Conservation (phyloP, 1,140 invertebrate genomes). For the Zaprionus davidi region DNA sequence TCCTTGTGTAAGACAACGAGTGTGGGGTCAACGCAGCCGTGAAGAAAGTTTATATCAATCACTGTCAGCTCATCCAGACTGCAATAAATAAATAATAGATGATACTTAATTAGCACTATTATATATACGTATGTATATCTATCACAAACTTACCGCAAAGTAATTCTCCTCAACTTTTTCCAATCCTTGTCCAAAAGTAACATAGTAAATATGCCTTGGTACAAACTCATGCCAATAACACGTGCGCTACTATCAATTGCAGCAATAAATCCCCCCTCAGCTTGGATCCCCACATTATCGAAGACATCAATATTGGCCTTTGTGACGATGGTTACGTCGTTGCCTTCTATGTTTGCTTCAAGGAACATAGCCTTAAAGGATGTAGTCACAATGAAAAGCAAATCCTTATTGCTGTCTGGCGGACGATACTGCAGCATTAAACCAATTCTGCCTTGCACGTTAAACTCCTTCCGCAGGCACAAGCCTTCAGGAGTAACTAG, state of each 20-base stretch:
- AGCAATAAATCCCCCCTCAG: slow-evolving; percentile 97
- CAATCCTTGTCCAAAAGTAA: slow-evolving; percentile 96
- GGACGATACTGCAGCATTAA: slow-evolving; percentile 97
- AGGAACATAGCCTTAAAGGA: slow-evolving; percentile 99
- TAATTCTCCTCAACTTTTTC: slow-evolving; percentile 96
- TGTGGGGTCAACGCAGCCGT: slow-evolving; percentile 97
- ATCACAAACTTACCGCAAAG: slow-evolving; percentile 88
- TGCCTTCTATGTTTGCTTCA: slow-evolving; percentile 91
- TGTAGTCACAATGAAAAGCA: slow-evolving; percentile 97
- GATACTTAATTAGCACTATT: background rate
- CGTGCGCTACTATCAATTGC: slow-evolving; percentile 98
- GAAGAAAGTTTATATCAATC: slow-evolving; percentile 97
- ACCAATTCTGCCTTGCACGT: slow-evolving; percentile 96
- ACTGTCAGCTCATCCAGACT: slow-evolving; percentile 98
- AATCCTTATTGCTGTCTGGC: slow-evolving; percentile 95
- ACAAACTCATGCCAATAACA: slow-evolving; percentile 96
- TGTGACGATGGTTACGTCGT: slow-evolving; percentile 94
- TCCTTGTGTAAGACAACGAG: slow-evolving; percentile 98
- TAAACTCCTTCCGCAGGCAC: slow-evolving; percentile 96
- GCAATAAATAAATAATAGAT: slow-evolving; percentile 17
- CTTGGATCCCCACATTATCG: slow-evolving; percentile 94
- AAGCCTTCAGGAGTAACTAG: slow-evolving; percentile 98
- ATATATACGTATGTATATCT: background rate
- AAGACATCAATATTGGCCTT: slow-evolving; percentile 98
- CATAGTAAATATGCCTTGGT: slow-evolving; percentile 99